A percentile compares a stretch with the other conserved stretches of the same genome.
Conservation (phyloP, 2,797 vertebrate genomes). For the Typhlichthys eigenmanni region DNA sequence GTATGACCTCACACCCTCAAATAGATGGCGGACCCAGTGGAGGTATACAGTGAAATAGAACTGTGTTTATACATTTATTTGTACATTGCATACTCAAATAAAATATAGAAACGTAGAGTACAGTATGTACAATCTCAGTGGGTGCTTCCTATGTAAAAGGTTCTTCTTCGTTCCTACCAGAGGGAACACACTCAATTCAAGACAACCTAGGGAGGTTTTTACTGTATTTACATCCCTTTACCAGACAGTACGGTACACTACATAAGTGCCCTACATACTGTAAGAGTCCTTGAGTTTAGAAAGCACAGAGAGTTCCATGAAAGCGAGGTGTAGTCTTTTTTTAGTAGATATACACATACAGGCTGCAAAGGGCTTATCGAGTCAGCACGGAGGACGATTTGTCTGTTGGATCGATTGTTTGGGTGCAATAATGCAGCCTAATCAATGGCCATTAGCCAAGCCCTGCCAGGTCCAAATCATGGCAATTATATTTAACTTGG, state of each 20-base stretch:
- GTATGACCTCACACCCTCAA: conserved; percentile 2
- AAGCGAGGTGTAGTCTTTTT: conserved; percentile 15
- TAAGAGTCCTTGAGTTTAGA: conserved; percentile 6
- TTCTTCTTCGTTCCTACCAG: too few relatives aligned
- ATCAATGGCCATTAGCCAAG: conserved; percentile 52
- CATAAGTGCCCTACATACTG: too few relatives aligned
- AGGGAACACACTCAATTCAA: too few relatives aligned
- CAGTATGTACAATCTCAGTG: too few relatives aligned
- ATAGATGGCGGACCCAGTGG: conserved; percentile 4
- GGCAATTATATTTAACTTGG: conserved; percentile 34
- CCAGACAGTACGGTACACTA: too few relatives aligned
- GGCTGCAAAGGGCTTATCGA: background rate
- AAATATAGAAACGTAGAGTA: too few relatives aligned
- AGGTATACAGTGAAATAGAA: conserved; percentile 33
- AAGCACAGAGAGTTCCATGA: background rate
- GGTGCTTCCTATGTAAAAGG: too few relatives aligned
- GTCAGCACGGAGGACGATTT: conserved; percentile 28
- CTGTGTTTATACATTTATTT: too few relatives aligned
- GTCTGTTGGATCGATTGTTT: conserved; percentile 35
- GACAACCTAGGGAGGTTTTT: too few relatives aligned
- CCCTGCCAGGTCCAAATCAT: conserved; percentile 18
- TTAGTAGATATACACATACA: conserved; percentile 3
- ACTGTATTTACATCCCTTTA: too few relatives aligned
- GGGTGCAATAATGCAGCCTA: conserved; percentile 25
- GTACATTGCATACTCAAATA: too few relatives aligned